Evolutionary conservation across 2,797 vertebrate species (phyloP), one percentile per base, ranked within the genome.

Genomic region (Neosalanx taihuensis): DNA sequence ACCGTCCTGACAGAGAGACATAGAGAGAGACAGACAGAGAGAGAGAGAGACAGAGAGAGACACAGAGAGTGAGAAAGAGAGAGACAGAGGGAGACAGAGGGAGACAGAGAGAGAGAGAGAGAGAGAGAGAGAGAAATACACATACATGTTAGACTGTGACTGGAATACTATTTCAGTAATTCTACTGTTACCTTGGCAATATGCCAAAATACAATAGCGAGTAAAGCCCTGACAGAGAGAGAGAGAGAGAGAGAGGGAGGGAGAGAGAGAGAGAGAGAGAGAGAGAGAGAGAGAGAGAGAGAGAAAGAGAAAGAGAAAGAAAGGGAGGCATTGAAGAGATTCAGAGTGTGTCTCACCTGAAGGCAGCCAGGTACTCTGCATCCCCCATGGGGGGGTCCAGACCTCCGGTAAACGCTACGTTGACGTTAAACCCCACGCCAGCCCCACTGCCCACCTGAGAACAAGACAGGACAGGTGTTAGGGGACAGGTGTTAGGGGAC

Each of bases 351-450:
- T 35, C 49, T 88, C 90, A 99, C 97, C 97, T 97, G 91, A 99
- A 99, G 78, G 97, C 97, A 26, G 96, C 92, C 81, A 99, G 84
- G 86, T 99, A 98, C 76, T 99, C 97, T 0, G 89, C 88, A 0
- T 99, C 97, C 61, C 95, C 95, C 95, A 98, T 98, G 1, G 97
- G 96, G 0, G 96, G 97, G 12, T 97, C 95, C 0, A 99, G 94
- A 56, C 97, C 97, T 0, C 97, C 96, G 0, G 96, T 95, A 83
- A 97, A 98, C n/a, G 97, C 96, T 71, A 99, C 94, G 51, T 99
- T 99, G 63, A 99, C 94, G 0, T 96, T 99, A 82, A 97, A 98
- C 37, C 97, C 96, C 29, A 95, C 90, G 31, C 96, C 97, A 0
- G 94, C 89, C 10, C 96, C 95, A 0, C 94, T 95, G 84, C 97